These are phyloP conservation scores for Drosophila setosimentum DNA, from an alignment of 2,888 invertebrate genomes.

Conservation along the genomic window DNA sequence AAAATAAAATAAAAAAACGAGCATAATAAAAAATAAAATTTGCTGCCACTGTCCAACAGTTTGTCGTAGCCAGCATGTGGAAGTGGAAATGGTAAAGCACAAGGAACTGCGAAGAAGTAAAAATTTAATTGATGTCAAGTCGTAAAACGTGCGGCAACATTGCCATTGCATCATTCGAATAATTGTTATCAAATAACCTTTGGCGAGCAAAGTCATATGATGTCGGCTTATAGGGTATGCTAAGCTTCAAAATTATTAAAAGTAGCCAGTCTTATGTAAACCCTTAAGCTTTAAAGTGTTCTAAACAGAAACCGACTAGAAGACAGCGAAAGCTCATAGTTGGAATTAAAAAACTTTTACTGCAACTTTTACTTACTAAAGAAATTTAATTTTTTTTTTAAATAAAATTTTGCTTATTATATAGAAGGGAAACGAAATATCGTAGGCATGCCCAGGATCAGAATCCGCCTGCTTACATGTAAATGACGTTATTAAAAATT, in stretches of 20 bases:
- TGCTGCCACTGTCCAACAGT: constrained; percentile 50
- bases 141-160: constrained; percentile 71
- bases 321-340: not conserved
- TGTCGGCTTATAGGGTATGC: constrained; percentile 2
- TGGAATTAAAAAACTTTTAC: not conserved
- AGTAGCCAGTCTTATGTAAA: not conserved
- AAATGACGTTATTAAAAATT: not conserved
- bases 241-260: not conserved
- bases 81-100: constrained; percentile 29
- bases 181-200: constrained; percentile 72
- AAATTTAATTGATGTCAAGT: constrained; percentile 82
- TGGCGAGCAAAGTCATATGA: constrained; percentile 17
- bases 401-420: not conserved
- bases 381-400: not conserved
- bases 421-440: not conserved
- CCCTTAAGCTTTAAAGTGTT: not conserved
- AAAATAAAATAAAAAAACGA: constrained; percentile 51
- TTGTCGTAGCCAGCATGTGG: constrained; percentile 24
- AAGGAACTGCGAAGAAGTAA: constrained; percentile 54
- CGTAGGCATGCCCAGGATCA: not conserved
- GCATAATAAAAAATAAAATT: constrained; percentile 59
- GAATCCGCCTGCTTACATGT: not conserved
- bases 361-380: not conserved
- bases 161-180: constrained; percentile 54
- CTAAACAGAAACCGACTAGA: not conserved